Percentiles rank a stretch among this genome's conserved stretches.
phyloP scores from a whole-genome alignment of 2,113 vertebrate genomes.

The Calyptomena viridis region DNA sequence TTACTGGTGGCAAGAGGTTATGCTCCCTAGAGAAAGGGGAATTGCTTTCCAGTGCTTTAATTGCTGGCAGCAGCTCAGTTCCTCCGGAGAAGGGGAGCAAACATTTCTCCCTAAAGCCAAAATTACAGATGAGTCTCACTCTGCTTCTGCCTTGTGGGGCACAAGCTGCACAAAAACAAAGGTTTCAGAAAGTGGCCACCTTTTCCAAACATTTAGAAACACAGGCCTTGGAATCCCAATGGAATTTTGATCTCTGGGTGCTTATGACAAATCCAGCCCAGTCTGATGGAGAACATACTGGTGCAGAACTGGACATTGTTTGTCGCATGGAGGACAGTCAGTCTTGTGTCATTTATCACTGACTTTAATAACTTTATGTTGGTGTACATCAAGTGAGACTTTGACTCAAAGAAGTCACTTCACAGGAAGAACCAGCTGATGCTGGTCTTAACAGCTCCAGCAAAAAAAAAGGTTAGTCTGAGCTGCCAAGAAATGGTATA shows the following conservation, averaged over 20 bases:
- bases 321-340: background rate
- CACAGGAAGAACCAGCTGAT: background rate
- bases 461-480: background rate
- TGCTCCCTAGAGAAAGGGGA: background rate
- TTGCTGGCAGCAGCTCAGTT: constrained; percentile 25
- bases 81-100: background rate
- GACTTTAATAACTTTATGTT: background rate
- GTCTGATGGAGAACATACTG: background rate
- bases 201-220: background rate
- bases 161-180: background rate
- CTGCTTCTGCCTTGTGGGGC: background rate
- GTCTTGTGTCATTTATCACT: background rate
- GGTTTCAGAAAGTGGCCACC: background rate
- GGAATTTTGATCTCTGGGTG: background rate
- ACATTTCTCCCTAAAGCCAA: background rate
- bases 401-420: background rate
- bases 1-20: constrained; percentile 2
- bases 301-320: background rate
- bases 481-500: background rate
- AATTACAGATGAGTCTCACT: background rate
- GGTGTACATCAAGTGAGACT: background rate
- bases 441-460: background rate
- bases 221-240: background rate
- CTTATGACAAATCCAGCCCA: background rate
- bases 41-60: background rate